Evolutionary conservation across 2,797 vertebrate species (phyloP).

Genomic region (Cynodonichthys magdalenae): DNA sequence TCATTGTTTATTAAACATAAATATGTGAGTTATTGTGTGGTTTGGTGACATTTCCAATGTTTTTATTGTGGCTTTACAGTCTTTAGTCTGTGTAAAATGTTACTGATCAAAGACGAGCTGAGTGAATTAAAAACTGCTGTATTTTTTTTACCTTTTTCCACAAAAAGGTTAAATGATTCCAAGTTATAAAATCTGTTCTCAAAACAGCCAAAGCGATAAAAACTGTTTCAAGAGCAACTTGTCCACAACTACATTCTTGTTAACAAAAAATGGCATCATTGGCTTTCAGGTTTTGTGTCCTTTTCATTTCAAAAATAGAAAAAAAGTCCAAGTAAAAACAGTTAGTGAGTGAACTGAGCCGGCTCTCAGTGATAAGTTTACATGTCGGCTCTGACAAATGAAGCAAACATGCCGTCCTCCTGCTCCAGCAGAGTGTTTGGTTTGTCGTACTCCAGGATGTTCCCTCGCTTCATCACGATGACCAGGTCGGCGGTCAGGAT

Average conservation of each 20-base stretch:
- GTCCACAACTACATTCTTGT: too few species aligned
- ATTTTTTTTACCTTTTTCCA: too few species aligned
- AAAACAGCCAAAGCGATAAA: too few species aligned
- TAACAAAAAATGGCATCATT: not conserved
- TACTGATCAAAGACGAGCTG: too few species aligned
- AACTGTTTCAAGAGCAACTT: not conserved
- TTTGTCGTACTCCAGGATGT: constrained; percentile 93
- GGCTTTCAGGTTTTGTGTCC: not conserved
- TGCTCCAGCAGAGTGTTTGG: constrained; percentile 90
- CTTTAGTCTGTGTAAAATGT: too few species aligned
- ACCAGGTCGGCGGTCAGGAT: constrained; percentile 95
- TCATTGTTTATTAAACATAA: too few species aligned
- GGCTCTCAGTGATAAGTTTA: constrained; percentile 62
- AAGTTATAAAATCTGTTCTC: too few species aligned
- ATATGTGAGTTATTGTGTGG: too few species aligned
- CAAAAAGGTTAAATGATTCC: too few species aligned
- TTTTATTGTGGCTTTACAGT: too few species aligned
- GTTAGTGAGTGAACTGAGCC: not conserved
- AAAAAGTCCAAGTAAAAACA: not conserved
- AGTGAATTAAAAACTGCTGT: too few species aligned
- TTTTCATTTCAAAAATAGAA: not conserved
- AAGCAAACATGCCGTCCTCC: constrained; percentile 93
- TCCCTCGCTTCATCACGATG: constrained; percentile 97
- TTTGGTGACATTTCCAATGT: too few species aligned
- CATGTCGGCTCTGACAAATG: constrained; percentile 96